Evolutionary conservation across 2,888 invertebrate species (phyloP).

Genomic region (Euproctis similis): DNA sequence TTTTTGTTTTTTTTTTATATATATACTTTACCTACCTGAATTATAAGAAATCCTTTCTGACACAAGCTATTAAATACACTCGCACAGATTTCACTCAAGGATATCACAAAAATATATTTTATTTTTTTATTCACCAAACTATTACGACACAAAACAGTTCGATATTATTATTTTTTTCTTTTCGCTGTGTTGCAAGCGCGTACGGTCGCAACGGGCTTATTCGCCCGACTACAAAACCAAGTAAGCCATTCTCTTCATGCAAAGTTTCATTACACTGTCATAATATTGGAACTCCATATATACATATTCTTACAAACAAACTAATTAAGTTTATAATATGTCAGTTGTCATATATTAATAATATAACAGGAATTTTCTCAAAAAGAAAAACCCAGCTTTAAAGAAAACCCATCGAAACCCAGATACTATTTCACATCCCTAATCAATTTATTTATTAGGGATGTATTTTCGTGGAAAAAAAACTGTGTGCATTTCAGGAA

Average conservation of each 20-base stretch:
- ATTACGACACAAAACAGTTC: neutral
- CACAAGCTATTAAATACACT: neutral
- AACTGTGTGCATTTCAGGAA: too few species aligned
- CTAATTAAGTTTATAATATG: too few species aligned
- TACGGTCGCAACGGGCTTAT: constrained; percentile 2
- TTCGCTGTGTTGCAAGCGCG: neutral
- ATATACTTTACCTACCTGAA: neutral
- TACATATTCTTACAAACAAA: too few species aligned
- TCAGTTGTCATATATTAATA: too few species aligned
- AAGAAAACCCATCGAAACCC: too few species aligned
- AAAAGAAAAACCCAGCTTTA: too few species aligned
- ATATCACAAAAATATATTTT: neutral
- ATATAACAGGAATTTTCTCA: too few species aligned
- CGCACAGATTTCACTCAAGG: neutral
- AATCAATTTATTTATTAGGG: too few species aligned
- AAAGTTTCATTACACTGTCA: constrained; percentile 1
- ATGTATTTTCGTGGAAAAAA: too few species aligned
- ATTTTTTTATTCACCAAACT: constrained; percentile 2
- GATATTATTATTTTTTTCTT: neutral
- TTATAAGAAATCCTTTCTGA: neutral
- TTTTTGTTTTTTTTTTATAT: too few species aligned
- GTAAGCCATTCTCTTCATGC: constrained; percentile 4
- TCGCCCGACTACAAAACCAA: constrained; percentile 5
- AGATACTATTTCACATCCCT: too few species aligned
- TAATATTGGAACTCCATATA: too few species aligned